Conservation (phyloP, 2,113 vertebrate species). For the Dipodomys stephensi region DNA sequence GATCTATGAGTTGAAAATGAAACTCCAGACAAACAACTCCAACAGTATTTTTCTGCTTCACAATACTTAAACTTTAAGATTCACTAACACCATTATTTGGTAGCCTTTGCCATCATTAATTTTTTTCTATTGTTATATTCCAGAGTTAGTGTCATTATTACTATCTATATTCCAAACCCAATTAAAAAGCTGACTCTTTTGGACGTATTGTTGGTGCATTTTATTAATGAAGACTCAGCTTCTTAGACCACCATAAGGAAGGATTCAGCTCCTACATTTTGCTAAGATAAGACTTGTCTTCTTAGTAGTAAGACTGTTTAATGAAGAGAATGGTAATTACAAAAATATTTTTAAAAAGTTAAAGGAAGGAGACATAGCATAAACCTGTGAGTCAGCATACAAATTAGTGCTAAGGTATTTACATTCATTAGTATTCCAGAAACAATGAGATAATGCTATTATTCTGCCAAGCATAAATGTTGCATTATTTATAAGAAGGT, state of each 20-base stretch:
- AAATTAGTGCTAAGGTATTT: conserved; percentile 5
- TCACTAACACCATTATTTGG: neutral
- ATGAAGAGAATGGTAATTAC: neutral
- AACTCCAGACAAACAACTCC: neutral
- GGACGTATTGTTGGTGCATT: neutral
- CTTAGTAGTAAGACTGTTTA: neutral
- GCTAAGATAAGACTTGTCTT: neutral
- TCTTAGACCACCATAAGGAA: neutral
- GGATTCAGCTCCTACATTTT: neutral
- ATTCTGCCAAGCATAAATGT: neutral
- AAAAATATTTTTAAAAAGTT: neutral
- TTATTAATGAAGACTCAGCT: neutral
- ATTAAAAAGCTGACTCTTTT: conserved; percentile 22
- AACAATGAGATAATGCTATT: neutral
- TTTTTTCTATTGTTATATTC: neutral
- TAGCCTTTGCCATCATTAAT: neutral
- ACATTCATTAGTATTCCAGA: neutral
- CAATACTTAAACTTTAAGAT: neutral
- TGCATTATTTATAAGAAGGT: neutral
- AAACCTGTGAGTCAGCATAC: neutral
- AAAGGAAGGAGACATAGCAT: neutral
- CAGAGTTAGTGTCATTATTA: neutral
- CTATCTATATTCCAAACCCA: neutral
- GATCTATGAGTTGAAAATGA: neutral
- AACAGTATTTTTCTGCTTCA: neutral